Evolutionary conservation across 92 coral and sea anemone genomes (phyloP).

Genomic region (Epizoanthus stellaris): DNA sequence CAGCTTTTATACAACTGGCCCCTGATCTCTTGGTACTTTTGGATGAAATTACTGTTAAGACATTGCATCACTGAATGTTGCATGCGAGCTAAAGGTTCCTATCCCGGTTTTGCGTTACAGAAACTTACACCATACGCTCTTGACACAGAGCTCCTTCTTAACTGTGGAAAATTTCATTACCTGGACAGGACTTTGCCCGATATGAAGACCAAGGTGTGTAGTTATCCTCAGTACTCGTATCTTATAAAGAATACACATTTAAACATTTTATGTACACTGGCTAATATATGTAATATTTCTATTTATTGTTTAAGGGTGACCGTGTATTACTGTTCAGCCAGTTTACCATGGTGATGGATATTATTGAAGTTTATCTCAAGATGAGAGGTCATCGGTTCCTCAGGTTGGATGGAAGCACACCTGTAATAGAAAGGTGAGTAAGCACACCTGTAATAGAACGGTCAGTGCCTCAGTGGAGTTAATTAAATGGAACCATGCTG

Average conservation of each 20-base stretch:
- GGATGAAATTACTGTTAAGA: no score
- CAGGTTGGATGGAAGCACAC: constrained; percentile 86
- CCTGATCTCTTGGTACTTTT: no score
- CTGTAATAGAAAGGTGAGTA: constrained; percentile 82
- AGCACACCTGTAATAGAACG: constrained; percentile 80
- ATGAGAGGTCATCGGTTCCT: constrained; percentile 74
- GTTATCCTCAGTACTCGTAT: not conserved
- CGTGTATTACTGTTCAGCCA: constrained; percentile 94
- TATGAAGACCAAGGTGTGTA: constrained; percentile 79
- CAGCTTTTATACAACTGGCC: no score
- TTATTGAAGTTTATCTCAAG: constrained; percentile 81
- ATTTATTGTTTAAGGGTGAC: constrained; percentile 64
- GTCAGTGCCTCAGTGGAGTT: constrained; percentile 39
- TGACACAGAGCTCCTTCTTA: constrained; percentile 61
- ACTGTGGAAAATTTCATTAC: constrained; percentile 78
- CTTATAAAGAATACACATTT: not conserved
- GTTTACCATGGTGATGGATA: constrained; percentile 92
- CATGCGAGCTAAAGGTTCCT: no score
- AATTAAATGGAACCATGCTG: no score
- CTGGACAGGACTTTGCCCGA: constrained; percentile 78
- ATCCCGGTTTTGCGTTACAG: constrained; percentile 32
- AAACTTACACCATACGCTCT: constrained; percentile 69
- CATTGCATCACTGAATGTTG: no score
- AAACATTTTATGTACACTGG: no score
- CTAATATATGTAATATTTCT: not conserved